These are phyloP conservation scores for Thermophis baileyi DNA, from an alignment of 2,113 vertebrate genomes.

Conservation along the genomic window DNA sequence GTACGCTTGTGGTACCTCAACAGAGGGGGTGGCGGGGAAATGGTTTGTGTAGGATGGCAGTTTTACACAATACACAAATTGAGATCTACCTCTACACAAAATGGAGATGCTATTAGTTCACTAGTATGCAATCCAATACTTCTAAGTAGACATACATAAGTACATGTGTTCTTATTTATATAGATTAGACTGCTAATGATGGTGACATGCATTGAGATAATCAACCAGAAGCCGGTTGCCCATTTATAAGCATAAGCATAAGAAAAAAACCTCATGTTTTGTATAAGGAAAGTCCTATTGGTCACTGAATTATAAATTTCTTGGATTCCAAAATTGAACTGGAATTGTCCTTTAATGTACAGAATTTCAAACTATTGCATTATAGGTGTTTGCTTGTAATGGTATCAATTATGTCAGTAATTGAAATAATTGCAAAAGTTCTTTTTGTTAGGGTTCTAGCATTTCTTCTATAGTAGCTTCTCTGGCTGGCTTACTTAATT, in stretches of 20 bases:
- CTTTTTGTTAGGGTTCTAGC: not conserved
- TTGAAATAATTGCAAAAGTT: not conserved
- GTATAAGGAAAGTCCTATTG: not conserved
- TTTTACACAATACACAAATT: not conserved
- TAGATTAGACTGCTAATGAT: rapidly evolving
- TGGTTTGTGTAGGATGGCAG: not conserved
- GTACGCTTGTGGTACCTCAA: not conserved
- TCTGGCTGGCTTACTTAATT: not conserved
- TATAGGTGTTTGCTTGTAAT: not conserved
- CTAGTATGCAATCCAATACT: not conserved
- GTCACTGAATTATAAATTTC: not conserved
- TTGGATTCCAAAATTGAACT: not conserved
- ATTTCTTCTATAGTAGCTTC: not conserved
- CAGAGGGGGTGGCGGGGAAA: rapidly evolving
- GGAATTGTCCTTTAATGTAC: not conserved
- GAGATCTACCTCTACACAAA: not conserved
- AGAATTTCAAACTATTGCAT: not conserved
- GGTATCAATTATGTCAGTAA: not conserved
- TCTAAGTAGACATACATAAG: not conserved
- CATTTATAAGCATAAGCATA: not conserved
- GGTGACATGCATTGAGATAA: not conserved
- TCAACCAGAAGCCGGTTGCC: not conserved
- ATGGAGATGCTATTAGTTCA: not conserved
- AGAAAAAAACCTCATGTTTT: not conserved
- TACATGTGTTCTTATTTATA: not conserved